A percentile compares a stretch with the other conserved stretches of the same genome.
phyloP scores from a whole-genome alignment of 1,140 invertebrate genomes.

The Drosophila neocordata region DNA sequence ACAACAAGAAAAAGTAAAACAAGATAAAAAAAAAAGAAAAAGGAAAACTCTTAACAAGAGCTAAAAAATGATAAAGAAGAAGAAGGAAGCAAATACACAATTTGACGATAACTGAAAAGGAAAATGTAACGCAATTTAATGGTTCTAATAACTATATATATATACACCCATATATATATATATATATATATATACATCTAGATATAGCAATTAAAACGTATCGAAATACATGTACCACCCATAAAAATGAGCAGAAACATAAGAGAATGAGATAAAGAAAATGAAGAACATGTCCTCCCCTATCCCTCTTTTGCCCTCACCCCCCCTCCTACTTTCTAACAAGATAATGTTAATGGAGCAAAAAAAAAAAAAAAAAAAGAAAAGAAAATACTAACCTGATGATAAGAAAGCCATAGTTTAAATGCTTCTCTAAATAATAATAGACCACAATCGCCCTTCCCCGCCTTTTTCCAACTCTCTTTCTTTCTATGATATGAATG shows the following conservation, averaged over 20 bases:
- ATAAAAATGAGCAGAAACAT: neutral
- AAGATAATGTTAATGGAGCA: neutral
- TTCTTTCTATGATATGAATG: neutral
- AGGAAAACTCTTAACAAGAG: neutral
- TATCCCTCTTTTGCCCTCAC: neutral
- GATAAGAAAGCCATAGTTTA: neutral
- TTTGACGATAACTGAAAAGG: constrained; percentile 8
- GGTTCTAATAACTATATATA: constrained; percentile 35
- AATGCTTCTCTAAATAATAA: neutral
- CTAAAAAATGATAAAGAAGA: neutral
- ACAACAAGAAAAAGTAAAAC: constrained; percentile 33
- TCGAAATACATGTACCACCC: constrained; percentile 42
- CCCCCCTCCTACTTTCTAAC: neutral
- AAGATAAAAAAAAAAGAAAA: neutral
- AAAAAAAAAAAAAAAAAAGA: too few species aligned
- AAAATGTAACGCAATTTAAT: constrained; percentile 30
- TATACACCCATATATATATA: constrained; percentile 36
- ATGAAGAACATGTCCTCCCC: neutral
- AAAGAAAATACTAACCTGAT: neutral
- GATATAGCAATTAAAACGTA: constrained; percentile 43
- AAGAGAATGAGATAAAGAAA: neutral
- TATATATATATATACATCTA: constrained; percentile 30
- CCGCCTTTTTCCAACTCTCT: neutral
- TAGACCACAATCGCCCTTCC: neutral
- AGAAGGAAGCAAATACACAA: constrained; percentile 34